Evolutionary conservation across 2,113 vertebrate genomes (phyloP), one percentile per base, ranked within the genome.

Genomic region (Colossoma macropomum): DNA sequence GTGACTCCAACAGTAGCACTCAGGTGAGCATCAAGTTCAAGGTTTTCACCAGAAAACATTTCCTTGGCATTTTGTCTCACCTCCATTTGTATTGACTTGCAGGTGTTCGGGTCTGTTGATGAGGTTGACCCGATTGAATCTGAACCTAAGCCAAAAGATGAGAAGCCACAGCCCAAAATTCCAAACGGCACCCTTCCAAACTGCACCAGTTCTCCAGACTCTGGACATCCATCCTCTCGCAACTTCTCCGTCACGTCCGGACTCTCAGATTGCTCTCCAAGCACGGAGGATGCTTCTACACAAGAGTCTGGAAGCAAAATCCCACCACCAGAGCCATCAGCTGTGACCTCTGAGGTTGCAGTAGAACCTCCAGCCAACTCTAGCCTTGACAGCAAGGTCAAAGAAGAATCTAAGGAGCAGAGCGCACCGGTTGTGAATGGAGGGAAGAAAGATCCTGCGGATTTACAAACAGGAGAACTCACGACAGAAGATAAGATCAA

Each of bases 61-160:
- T 19, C 21, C 8, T 7, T 34, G 17, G 19, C 34, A 70, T 70
- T 69, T 50, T 50, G 52, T 28, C 71, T 41, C 6, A 25, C 59
- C 27, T 68, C 77, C 21, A 11, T 34, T 84, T 72, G 27, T 28
- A 3, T 32, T 52, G 48, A 28, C 1, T 62, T 81, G 56, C 89
- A 99, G 98, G 96, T 98, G 13, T 98, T 98, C 87, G 97, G 95
- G 68, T 98, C 96, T 0, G 95, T 97, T 0, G 97, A 98, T 15
- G 95, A 97, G 28, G 87, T 85, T 45, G 93, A 94, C 85, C 93
- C 88, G 38, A 89, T 90, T 41, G 93, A 93, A 87, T 87, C 76
- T 0, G 96, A 96, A 19, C 79, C 90, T 81, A 96, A 92, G 34
- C 50, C 89, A 17, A 96, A 96, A 41, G 94, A 95, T 17, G 89